Conservation (phyloP, 2,113 vertebrate species). For the Nannospalax galili region DNA sequence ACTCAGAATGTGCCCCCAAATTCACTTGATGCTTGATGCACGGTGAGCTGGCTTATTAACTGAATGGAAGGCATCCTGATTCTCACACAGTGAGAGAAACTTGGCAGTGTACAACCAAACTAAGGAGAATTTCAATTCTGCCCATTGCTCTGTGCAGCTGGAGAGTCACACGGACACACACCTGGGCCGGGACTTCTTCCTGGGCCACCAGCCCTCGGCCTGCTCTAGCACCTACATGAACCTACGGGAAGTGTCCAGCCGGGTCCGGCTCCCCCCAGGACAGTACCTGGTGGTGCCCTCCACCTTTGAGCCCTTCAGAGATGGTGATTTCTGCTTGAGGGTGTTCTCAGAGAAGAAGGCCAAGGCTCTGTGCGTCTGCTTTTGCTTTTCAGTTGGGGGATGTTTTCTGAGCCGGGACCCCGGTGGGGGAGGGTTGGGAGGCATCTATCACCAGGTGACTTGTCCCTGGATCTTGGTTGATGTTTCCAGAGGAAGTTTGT, state of each 20-base stretch:
- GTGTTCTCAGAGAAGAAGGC: constrained; percentile 92
- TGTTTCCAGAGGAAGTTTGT: background rate
- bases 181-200: constrained; percentile 86
- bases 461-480: background rate
- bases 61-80: background rate
- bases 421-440: background rate
- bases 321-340: constrained; percentile 89
- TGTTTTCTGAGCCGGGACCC: background rate
- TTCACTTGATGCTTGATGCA: background rate
- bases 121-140: background rate
- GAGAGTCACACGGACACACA: constrained; percentile 82
- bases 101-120: accelerated
- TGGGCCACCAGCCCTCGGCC: constrained; percentile 81
- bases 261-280: constrained; percentile 88
- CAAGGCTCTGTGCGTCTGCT: constrained; percentile 83
- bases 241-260: constrained; percentile 88
- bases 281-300: constrained; percentile 91
- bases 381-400: accelerated
- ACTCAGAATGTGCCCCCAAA: background rate
- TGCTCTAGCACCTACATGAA: constrained; percentile 87
- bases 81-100: background rate
- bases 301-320: constrained; percentile 91
- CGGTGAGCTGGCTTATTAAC: background rate
- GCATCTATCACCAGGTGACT: background rate
- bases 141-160: constrained; percentile 74